Evolutionary conservation across 2,113 vertebrate species (phyloP).

Genomic region (Siphamia tubifer): DNA sequence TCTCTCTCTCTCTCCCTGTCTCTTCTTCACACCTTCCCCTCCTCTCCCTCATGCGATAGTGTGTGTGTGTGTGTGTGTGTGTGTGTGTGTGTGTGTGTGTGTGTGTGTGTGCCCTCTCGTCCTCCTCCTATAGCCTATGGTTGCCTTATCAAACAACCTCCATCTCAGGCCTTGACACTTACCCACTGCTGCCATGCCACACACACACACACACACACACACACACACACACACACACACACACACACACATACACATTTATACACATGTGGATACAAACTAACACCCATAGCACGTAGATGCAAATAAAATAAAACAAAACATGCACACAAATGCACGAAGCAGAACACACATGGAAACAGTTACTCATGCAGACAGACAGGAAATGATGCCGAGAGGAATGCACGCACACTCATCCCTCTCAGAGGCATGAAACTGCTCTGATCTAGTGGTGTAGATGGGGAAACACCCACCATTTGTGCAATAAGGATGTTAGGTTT

Average conservation of each 20-base stretch:
- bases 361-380: conserved; percentile 49
- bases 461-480: conserved; percentile 70
- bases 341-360: conserved; percentile 21
- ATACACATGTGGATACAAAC: not conserved
- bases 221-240: not conserved
- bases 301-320: conserved; percentile 30
- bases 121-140: conserved; percentile 9
- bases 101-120: conserved; percentile 38
- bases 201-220: not conserved
- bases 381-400: conserved; percentile 38
- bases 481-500: conserved; percentile 24
- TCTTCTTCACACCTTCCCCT: conserved; percentile 19
- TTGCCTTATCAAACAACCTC: conserved; percentile 63
- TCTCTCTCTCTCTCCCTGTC: not conserved
- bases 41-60: not conserved
- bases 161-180: conserved; percentile 67
- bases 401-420: conserved; percentile 1
- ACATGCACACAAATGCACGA: conserved; percentile 30
- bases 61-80: conserved; percentile 29
- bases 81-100: conserved; percentile 8
- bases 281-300: not conserved
- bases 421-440: conserved; percentile 56
- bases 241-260: not conserved
- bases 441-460: conserved; percentile 52
- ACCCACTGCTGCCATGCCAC: conserved; percentile 16